A percentile compares a stretch with the other conserved stretches of the same genome.
Conservation (phyloP, 2,113 vertebrate species). For the Enhydra lutris region DNA sequence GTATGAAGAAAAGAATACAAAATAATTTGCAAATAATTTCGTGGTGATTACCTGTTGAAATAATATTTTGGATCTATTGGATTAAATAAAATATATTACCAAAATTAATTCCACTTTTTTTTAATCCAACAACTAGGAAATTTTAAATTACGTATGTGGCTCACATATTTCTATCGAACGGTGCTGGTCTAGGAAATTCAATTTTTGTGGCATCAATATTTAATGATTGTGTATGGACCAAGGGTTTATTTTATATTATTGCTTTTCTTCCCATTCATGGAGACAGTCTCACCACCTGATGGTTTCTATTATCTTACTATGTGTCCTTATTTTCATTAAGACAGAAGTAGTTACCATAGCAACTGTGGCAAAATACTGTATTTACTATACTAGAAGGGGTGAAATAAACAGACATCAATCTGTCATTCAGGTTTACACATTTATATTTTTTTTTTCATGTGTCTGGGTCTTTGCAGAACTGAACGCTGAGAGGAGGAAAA, state of each 20-base stretch:
- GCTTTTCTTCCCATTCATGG: background rate
- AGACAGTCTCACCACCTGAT: background rate
- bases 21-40: background rate
- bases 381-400: conserved; percentile 34
- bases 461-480: background rate
- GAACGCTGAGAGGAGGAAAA: background rate
- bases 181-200: background rate
- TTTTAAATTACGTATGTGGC: background rate
- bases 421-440: background rate
- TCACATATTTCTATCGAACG: background rate
- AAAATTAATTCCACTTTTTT: conserved; percentile 8
- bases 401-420: conserved; percentile 4
- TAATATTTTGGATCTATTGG: background rate
- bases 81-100: background rate
- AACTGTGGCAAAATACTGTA: background rate
- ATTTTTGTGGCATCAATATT: background rate
- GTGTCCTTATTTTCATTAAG: background rate
- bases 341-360: conserved; percentile 20
- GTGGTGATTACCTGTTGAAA: background rate
- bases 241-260: background rate
- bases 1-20: background rate
- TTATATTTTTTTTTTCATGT: background rate
- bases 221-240: background rate
- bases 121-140: background rate
- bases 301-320: background rate